These are phyloP conservation scores for Sesamia nonagrioides DNA, from an alignment of 1,140 invertebrate species.

Conservation along the genomic window DNA sequence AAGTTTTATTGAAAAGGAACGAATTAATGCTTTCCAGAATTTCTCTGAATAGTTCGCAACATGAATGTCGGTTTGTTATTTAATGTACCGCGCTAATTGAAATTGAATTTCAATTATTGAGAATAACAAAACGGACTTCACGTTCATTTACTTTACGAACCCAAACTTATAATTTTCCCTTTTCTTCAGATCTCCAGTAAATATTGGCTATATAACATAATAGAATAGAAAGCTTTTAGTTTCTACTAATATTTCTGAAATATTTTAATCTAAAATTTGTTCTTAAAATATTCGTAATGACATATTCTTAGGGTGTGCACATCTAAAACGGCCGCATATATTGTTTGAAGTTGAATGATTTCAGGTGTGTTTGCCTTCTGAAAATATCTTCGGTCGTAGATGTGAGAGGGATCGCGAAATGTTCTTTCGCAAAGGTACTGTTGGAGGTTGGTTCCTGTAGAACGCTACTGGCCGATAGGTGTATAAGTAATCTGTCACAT, in stretches of 20 bases:
- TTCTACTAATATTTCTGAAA: neutral
- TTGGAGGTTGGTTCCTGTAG: too few species aligned
- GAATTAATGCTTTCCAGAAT: constrained; percentile 49
- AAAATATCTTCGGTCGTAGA: neutral
- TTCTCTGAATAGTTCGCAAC: constrained; percentile 20
- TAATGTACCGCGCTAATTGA: neutral
- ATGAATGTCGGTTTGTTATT: neutral
- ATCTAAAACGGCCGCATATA: neutral
- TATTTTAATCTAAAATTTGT: constrained; percentile 45
- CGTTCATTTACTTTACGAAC: constrained; percentile 17
- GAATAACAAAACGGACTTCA: constrained; percentile 22
- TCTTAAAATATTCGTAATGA: constrained; percentile 53
- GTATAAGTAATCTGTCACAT: too few species aligned
- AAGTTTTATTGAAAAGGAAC: constrained; percentile 52
- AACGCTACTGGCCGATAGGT: too few species aligned
- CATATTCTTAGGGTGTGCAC: constrained; percentile 51
- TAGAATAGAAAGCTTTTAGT: constrained; percentile 3
- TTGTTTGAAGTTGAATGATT: neutral
- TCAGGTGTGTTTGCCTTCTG: neutral
- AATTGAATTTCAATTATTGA: constrained; percentile 2
- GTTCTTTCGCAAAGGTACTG: neutral
- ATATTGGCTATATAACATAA: constrained; percentile 8
- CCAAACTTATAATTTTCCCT: neutral
- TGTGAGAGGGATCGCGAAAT: too few species aligned
- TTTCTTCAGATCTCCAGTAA: constrained; percentile 1